Percentiles rank a stretch among this genome's conserved stretches.
Evolutionary conservation across 2,888 invertebrate genomes (phyloP).

Genomic region (Coenonympha glycerion): DNA sequence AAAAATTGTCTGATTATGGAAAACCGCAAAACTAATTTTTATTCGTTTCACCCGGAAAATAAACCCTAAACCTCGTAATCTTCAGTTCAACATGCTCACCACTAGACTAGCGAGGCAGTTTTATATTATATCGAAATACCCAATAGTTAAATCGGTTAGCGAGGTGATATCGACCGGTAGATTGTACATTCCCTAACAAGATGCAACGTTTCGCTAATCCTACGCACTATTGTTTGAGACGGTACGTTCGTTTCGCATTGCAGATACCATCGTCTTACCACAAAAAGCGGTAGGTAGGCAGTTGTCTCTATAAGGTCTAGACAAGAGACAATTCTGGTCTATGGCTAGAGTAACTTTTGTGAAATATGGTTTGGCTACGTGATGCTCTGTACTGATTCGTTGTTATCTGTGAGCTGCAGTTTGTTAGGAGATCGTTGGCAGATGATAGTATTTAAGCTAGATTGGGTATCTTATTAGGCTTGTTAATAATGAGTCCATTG

Average conservation of each 20-base stretch:
- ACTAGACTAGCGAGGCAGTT: no score
- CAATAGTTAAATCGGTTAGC: not conserved
- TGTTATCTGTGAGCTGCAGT: slow-evolving; percentile 2
- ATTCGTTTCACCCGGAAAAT: no score
- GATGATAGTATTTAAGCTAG: no score
- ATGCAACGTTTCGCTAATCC: slow-evolving; percentile 41
- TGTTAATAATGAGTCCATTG: no score
- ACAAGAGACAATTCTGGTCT: slow-evolving; percentile 16
- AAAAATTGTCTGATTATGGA: no score
- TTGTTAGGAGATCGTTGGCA: not conserved
- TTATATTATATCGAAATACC: no score
- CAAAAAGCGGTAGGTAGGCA: slow-evolving; percentile 30
- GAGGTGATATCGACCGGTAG: slow-evolving; percentile 2
- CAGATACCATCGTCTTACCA: slow-evolving; percentile 34
- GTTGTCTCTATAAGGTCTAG: slow-evolving; percentile 33
- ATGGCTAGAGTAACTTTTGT: slow-evolving; percentile 13
- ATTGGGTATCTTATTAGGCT: no score
- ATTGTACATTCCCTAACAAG: slow-evolving; percentile 18
- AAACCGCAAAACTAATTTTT: no score
- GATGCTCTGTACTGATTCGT: slow-evolving; percentile 1
- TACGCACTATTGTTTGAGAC: slow-evolving; percentile 62
- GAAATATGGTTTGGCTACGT: slow-evolving; percentile 17
- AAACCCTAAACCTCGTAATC: no score
- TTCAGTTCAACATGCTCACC: no score
- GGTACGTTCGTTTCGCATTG: slow-evolving; percentile 42